Evolutionary conservation across 2,113 vertebrate species (phyloP), one percentile per base, ranked within the genome.

Genomic region (Hemiprocne comata): DNA sequence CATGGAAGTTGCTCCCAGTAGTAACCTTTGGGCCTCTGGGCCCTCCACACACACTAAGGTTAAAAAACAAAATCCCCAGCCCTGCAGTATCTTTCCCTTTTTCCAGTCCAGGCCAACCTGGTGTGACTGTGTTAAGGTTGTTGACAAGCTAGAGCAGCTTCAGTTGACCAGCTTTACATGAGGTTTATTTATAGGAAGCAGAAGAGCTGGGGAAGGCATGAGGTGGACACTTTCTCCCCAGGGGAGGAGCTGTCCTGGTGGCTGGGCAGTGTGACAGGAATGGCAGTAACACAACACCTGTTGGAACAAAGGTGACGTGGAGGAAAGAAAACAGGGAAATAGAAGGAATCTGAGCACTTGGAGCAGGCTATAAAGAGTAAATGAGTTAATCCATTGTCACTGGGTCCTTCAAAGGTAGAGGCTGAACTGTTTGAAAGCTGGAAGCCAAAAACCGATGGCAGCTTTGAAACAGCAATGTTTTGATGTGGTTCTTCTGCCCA

Each of bases 11-110:
- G 25, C 11, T 62, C 58, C 60, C 31, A 7, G 0, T 17, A 7
- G 0, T 17, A n/a, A 71, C 79, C 55, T 62, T 46, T 34, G 89
- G 67, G 54, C 60, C 29, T 44, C 28, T 44, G 26, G 13, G 24
- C 14, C 40, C 10, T 76, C 16, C 15, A 3, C 3, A 3, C 3
- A 0, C 9, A 3, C 18, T 6, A 25, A n/a, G 16, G 33, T 64
- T 33, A 5, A 46, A 69, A 51, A 34, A 33, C 29, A 69, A 51
- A 34, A 33, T 26, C 0, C 48, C 34, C 70, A 40, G 2, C 15
- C 65, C 40, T 33, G 11, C 2, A 3, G 23, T 33, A 26, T 11
- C 38, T 23, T 24, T 53, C 17, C 44, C 46, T n/a, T 34, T 26
- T 48, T 62, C 33, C 2, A 1, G 17, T 17, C 67, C 57, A 11